phyloP scores from a whole-genome alignment of 2,113 vertebrate genomes.

The Crypturellus undulatus region DNA sequence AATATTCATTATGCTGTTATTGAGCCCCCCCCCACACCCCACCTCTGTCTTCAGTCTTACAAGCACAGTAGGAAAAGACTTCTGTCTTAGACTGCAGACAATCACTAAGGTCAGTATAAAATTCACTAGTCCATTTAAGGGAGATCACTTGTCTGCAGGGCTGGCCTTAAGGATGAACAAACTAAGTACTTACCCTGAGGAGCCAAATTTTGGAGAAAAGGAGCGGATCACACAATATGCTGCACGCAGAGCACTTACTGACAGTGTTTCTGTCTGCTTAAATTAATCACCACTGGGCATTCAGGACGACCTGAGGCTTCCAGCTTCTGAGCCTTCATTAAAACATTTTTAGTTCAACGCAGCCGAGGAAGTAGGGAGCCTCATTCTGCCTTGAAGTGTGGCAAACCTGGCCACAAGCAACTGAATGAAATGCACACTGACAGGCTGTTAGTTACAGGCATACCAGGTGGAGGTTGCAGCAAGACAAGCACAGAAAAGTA shows the following conservation, averaged over 20 bases:
- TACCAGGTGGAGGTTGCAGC: neutral
- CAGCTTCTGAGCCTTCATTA: neutral
- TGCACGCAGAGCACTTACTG: accelerated
- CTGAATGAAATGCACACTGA: accelerated
- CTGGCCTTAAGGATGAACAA: neutral
- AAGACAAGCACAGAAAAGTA: neutral
- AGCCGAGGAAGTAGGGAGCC: neutral
- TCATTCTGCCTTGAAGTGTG: accelerated
- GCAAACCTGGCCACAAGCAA: neutral
- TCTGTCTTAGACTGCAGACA: neutral
- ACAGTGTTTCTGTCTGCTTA: neutral
- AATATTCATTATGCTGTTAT: neutral
- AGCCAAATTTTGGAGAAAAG: neutral
- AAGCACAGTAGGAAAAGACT: neutral
- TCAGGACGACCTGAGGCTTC: neutral
- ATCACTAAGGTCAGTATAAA: neutral
- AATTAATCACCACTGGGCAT: neutral
- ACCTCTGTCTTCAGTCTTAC: neutral
- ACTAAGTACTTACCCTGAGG: neutral
- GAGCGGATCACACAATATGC: neutral
- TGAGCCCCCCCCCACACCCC: neutral
- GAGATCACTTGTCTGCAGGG: neutral
- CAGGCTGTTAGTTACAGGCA: neutral
- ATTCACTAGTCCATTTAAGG: neutral
- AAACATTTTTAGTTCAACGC: neutral